Evolutionary conservation across 1,140 invertebrate species (phyloP), one percentile per base, ranked within the genome.

Genomic region (Vanessa tameamea): DNA sequence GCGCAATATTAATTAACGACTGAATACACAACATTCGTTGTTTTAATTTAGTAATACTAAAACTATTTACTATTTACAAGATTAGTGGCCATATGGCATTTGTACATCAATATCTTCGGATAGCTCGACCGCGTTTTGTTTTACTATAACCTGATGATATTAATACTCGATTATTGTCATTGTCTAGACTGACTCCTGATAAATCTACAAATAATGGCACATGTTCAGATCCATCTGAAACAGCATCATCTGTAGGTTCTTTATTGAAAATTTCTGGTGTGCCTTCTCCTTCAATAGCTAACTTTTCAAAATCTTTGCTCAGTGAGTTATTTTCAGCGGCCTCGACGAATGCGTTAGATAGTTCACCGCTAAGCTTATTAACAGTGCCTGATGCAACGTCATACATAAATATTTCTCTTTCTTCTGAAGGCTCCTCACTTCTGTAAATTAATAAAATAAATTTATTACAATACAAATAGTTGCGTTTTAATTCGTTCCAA

Each of bases 391-490:
- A 95, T 57, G 93, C 87, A 12, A 97, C 94, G 81, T 97, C 96
- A 84, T 97, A 97, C 96, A 97, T 97, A 88, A 95, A 97, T 75
- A 97, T 97, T 92, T 97, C 96, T 86, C 96, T 95, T 55, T 95
- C 94, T 14, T 93, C 93, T 23, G 93, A 77, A 57, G 81, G 78
- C 50, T 89, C 84, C 50, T 94, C 92, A 69, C 93, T 93, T 80
- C 95, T 95, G 91, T 75, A 91, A 77, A 64, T 78, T 68, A 57
- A 16, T 11, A 67, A 68, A 16, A 61, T 51, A 47, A 26, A 59
- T 59, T 59, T 20, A 55, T 16, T 43, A 9, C 7, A 43, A 43
- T 11, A 1, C 37, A 0, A 43, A 9, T 43, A 43, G 20, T 9
- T 43, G 6, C 9, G 37, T 43, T 43, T 31, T 31, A 31, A 31